Evolutionary conservation across 2,113 vertebrate genomes (phyloP), one percentile per base, ranked within the genome.

Genomic region (Pedionomus torquatus): DNA sequence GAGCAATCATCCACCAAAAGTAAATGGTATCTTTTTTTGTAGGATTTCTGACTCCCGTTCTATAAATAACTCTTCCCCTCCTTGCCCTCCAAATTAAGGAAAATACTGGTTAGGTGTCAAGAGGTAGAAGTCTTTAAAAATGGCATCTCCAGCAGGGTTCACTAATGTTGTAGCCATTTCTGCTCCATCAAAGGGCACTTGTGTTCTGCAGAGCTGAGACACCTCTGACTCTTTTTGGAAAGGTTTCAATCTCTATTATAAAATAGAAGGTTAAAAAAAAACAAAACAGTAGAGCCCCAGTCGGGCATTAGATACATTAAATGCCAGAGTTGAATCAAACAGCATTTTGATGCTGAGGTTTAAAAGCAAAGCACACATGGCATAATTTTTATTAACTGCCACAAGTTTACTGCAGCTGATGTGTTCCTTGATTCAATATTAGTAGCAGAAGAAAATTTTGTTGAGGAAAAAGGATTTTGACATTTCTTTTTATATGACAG

Each of bases 291-390:
- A 72, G 68, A 87, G 15, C 17, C 39, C 26, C 11, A 13, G 48
- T 41, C n/a, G 8, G 30, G 17, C 17, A 13, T 63, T 31, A 49
- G n/a, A 25, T 16, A 3, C 9, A 4, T 71, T 46, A 44, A 84
- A 49, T 70, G 25, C 49, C 20, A 37, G 54, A 75, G 60, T 51
- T 61, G 55, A 68, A 52, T 76, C 16, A 52, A 54, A 64, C 43
- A 65, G 84, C 86, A 85, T 63, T 89, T 89, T 87, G 89, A 75
- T n/a, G 26, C 41, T 85, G 77, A 88, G 70, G 90, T 89, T 77
- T 95, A 79, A 93, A 93, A 90, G 85, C 54, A 83, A 90, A 94
- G 39, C 84, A 92, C 69, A 54, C 5, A 1, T 37, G n/a, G 18
- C 63, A 85, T 96, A 8, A 41, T 52, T 83, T 65, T 24, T 44